phyloP scores from a whole-genome alignment of 1,140 invertebrate genomes.

The Diorhabda sublineata region DNA sequence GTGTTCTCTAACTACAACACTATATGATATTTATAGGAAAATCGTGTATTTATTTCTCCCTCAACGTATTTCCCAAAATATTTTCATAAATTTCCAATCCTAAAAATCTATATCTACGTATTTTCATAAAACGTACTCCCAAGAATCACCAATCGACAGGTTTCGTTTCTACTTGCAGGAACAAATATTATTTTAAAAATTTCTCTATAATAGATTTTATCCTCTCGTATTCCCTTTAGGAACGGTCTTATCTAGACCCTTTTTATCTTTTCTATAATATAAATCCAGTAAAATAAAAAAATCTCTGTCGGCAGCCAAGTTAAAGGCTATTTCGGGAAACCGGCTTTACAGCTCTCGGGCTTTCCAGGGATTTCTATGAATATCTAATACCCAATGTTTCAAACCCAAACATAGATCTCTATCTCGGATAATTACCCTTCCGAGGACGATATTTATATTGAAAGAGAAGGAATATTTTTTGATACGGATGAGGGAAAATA shows the following conservation, averaged over 20 bases:
- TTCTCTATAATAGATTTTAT: not conserved
- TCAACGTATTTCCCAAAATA: no score
- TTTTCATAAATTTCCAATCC: no score
- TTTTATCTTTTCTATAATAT: not conserved
- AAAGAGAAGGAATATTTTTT: not conserved
- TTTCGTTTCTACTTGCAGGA: no score
- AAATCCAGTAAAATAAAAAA: not conserved
- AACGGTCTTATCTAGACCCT: not conserved
- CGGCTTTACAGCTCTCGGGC: not conserved
- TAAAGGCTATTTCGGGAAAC: not conserved
- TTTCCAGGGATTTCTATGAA: constrained; percentile 2
- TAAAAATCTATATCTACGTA: no score
- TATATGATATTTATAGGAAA: no score
- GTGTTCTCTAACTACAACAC: no score
- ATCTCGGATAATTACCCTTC: constrained; percentile 1
- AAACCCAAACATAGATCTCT: not conserved
- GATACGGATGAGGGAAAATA: no score
- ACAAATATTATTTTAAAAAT: not conserved
- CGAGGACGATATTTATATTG: constrained; percentile 2
- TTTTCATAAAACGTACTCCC: no score
- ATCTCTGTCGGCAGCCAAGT: constrained; percentile 1
- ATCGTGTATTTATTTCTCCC: no score
- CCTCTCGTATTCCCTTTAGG: not conserved
- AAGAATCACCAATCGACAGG: no score
- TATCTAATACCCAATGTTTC: not conserved